Base-by-base conservation (phyloP, 2,888 invertebrate genomes). In the Lymantria dispar region DNA sequence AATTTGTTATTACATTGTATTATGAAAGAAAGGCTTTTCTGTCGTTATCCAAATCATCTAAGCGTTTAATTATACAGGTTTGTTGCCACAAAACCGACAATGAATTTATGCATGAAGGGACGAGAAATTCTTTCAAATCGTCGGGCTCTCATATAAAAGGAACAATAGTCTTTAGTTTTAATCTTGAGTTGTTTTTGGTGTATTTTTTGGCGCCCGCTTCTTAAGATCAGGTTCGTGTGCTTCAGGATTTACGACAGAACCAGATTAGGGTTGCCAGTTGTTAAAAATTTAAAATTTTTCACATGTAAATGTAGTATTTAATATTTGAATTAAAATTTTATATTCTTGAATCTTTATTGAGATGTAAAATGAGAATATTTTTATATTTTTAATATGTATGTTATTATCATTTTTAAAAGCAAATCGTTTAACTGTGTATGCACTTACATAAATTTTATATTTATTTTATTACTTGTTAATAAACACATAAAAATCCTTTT, bases 101-200 rank as follows among this genome's bases (percentile, higher is more conserved):
- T 89, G 88, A 88, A 90, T 90, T 86, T 83, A 90, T 89, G 87
- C 88, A 90, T 91, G 89, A 88, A 83, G 76, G 76, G 72, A 68
- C 72, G 68, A 64, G 83, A 84, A 87, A 78, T 85, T 85, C 85
- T 78, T 71, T 58, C 46, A 59, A 59, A 57, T 58, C 55, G 80
- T 68, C 78, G 72, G 76, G 76, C 75, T 68, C 68, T 64, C 72
- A 69, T 80, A 80, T 49, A 59, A 86, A 83, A 86, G 80, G 88
- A 87, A 91, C 91, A 90, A 91, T 89, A 86, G 89, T 85, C 78
- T 87, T 67, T 83, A 84, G 84, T 82, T 87, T 88, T 86, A 87
- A 87, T 87, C 87, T 80, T 72, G 74, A 67, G 67, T 74, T 64
- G 69, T 72, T 72, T 66, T 76, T 70, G 70, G 74, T 70, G 63